Base-by-base conservation (phyloP, 2,797 vertebrate species). In the Phalanger gymnotis region DNA sequence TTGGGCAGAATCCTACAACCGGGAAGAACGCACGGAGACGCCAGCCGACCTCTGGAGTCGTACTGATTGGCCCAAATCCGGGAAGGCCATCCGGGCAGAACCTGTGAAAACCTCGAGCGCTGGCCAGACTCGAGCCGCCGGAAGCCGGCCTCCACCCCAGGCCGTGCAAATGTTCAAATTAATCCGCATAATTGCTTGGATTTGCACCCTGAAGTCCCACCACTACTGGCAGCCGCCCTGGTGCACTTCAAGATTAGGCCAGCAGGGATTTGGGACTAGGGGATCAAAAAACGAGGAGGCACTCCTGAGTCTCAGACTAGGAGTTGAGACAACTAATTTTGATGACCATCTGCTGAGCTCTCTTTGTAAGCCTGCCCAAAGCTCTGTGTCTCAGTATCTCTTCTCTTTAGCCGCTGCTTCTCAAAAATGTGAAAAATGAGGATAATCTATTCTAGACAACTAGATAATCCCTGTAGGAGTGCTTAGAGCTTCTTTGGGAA, bases 401-500 rank as follows among this genome's bases (percentile, higher is more conserved):
- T 25, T 87, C 25, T 47, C 73, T 87, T 51, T 87, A 27, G 73
- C 2, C 6, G 19, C n/a, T 87, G 22, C 40, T 87, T 87, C 40
- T 47, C 40, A 10, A 51, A 87, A 87, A 87, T 87, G 40, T 47
- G 40, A 51, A 51, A 27, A 51, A 51, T 47, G 40, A 51, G 27
- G 25, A 28, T 81, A 25, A 81, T 81, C 73, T 47, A 47, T 81
- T 81, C 22, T 47, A 25, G 40, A 11, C 28, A 47, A 51, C 9
- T 22, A 5, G 0, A 12, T 16, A 2, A 40, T 0, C 28, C 28
- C 53, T n/a, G 0, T 28, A 22, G 31, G 25, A 40, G 11, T 34
- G 22, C 4, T n/a, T 61, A 53, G 30, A 0, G 19, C 54, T 31
- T 31, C 52, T 16, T 25, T 0, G 0, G 51, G 27, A 47, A 54